Conservation (phyloP, 2,797 vertebrate species). For the Menidia menidia region DNA sequence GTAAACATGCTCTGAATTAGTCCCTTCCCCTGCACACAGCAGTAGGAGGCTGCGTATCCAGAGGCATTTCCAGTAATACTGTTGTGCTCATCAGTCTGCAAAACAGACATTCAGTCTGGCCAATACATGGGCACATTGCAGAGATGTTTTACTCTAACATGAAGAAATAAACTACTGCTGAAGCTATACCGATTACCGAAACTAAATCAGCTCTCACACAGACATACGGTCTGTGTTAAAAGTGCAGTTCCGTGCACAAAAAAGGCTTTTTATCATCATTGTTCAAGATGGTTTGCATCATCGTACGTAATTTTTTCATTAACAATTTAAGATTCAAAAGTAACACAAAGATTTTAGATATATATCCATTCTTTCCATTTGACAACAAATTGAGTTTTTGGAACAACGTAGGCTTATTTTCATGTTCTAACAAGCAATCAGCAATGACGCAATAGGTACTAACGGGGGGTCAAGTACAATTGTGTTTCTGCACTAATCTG, state of each 20-base stretch:
- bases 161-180: slow-evolving; percentile 1
- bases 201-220: neutral
- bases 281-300: neutral
- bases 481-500: neutral
- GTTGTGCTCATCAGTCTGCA: slow-evolving; percentile 65
- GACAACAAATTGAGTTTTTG: neutral
- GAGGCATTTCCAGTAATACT: slow-evolving; percentile 73
- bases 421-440: neutral
- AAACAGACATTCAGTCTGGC: slow-evolving; percentile 23
- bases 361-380: neutral
- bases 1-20: slow-evolving; percentile 73
- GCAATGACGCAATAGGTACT: neutral
- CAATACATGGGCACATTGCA: slow-evolving; percentile 14
- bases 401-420: neutral
- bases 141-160: slow-evolving; percentile 13
- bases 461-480: neutral
- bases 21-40: slow-evolving; percentile 63
- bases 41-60: slow-evolving; percentile 60
- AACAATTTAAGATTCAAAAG: neutral
- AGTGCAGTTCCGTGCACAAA: neutral
- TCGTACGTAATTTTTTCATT: neutral
- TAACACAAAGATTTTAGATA: neutral
- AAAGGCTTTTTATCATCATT: too few relatives aligned
- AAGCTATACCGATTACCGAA: slow-evolving; percentile 9
- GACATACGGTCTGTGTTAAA: neutral